Evolutionary conservation across 2,113 vertebrate genomes (phyloP).

Genomic region (Tragelaphus scriptus): DNA sequence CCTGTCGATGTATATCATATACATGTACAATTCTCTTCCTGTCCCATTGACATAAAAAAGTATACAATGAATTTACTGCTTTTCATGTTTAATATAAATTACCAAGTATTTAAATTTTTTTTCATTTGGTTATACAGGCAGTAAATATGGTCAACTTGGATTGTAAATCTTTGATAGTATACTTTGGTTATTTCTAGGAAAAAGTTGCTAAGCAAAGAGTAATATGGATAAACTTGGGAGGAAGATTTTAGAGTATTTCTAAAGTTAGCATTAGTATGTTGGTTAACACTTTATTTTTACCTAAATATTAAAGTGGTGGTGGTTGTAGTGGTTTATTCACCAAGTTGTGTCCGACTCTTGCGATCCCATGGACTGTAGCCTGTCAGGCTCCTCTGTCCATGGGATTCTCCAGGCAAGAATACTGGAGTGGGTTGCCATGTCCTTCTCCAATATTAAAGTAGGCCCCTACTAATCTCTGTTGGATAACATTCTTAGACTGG

Average conservation of each 20-base stretch:
- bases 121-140: not conserved
- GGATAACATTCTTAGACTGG: not conserved
- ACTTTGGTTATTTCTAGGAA: not conserved
- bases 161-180: constrained; percentile 4
- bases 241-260: not conserved
- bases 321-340: too few species aligned
- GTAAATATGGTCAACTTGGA: not conserved
- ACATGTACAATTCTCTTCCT: not conserved
- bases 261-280: not conserved
- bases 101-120: not conserved
- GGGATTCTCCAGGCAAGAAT: too few species aligned
- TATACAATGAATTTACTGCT: not conserved
- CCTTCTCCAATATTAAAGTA: not conserved
- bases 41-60: not conserved
- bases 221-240: not conserved
- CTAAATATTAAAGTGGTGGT: not conserved
- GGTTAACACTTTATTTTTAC: constrained; percentile 5
- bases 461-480: not conserved
- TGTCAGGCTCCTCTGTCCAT: too few species aligned
- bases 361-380: too few species aligned
- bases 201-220: not conserved
- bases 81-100: not conserved
- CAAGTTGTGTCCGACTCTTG: too few species aligned
- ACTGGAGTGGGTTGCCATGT: too few species aligned
- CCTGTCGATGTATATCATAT: not conserved